Evolutionary conservation across 2,888 invertebrate genomes (phyloP).

Genomic region (Pristionchus japonicus): DNA sequence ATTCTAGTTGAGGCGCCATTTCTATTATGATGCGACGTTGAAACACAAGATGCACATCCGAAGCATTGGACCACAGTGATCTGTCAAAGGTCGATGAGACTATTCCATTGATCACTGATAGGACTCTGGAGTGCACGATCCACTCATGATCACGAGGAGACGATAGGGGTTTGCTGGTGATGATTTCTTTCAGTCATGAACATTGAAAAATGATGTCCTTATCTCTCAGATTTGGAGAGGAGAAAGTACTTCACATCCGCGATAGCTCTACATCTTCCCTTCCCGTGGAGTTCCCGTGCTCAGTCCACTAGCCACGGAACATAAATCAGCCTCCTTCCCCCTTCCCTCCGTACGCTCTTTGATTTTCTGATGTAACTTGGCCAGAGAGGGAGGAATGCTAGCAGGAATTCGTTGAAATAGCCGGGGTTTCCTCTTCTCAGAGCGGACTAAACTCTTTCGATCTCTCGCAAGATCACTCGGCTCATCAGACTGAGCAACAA

Average conservation of each 20-base stretch:
- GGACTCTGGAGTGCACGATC: background rate
- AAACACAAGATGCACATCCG: background rate
- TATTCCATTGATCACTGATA: background rate
- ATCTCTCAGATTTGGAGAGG: background rate
- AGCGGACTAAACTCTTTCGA: background rate
- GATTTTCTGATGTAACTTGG: slow-evolving; percentile 29
- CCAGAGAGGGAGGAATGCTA: background rate
- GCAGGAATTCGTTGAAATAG: slow-evolving; percentile 6
- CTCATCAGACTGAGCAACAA: background rate
- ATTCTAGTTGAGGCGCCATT: no score
- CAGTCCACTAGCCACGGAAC: background rate
- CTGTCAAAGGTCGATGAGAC: background rate
- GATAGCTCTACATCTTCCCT: background rate
- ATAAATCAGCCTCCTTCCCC: background rate
- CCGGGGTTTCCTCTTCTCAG: background rate
- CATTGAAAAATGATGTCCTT: background rate
- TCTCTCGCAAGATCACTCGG: background rate
- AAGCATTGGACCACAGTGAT: background rate
- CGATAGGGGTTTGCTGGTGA: no score
- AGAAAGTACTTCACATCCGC: background rate
- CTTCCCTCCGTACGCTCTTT: background rate
- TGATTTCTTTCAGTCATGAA: no score
- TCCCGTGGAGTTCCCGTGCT: slow-evolving; percentile 17
- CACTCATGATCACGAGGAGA: background rate
- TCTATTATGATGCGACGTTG: background rate